These are phyloP conservation scores for Drosophila albomicans DNA, from an alignment of 1,140 invertebrate genomes.

Conservation along the genomic window DNA sequence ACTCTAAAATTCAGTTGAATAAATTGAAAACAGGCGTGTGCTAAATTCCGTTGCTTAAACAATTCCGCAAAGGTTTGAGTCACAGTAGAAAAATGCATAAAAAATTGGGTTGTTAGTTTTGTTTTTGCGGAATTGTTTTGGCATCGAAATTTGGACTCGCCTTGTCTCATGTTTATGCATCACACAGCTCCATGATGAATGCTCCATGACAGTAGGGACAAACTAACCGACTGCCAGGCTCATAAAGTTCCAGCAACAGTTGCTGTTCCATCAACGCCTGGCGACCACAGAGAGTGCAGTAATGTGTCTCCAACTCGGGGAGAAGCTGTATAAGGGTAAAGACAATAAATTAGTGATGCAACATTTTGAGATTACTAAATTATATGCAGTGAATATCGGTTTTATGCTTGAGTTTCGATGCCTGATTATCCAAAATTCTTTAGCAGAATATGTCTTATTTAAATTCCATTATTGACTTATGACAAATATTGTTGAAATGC, in stretches of 20 bases:
- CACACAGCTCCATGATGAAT: constrained; percentile 43
- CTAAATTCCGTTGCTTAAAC: constrained; percentile 26
- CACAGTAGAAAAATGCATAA: background rate
- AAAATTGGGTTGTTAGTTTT: background rate
- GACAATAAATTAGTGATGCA: background rate
- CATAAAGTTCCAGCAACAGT: constrained; percentile 57
- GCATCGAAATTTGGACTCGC: constrained; percentile 20
- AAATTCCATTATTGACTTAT: too few species aligned
- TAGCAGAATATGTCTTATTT: too few species aligned
- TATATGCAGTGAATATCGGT: too few species aligned
- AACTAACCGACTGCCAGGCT: constrained; percentile 13
- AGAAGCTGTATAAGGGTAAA: constrained; percentile 37
- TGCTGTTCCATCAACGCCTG: constrained; percentile 41
- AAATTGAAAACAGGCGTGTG: constrained; percentile 24
- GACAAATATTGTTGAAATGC: too few species aligned
- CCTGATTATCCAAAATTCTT: too few species aligned
- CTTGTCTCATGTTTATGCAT: constrained; percentile 57
- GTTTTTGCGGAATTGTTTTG: constrained; percentile 14
- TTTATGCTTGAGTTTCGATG: too few species aligned
- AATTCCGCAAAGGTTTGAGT: constrained; percentile 7
- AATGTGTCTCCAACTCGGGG: constrained; percentile 49
- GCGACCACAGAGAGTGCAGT: constrained; percentile 60
- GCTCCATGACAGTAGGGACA: constrained; percentile 66
- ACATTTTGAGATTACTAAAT: background rate
- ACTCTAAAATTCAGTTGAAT: constrained; percentile 40